Evolutionary conservation across 2,888 invertebrate genomes (phyloP), one percentile per base, ranked within the genome.

Genomic region (Tetragnatha montana): DNA sequence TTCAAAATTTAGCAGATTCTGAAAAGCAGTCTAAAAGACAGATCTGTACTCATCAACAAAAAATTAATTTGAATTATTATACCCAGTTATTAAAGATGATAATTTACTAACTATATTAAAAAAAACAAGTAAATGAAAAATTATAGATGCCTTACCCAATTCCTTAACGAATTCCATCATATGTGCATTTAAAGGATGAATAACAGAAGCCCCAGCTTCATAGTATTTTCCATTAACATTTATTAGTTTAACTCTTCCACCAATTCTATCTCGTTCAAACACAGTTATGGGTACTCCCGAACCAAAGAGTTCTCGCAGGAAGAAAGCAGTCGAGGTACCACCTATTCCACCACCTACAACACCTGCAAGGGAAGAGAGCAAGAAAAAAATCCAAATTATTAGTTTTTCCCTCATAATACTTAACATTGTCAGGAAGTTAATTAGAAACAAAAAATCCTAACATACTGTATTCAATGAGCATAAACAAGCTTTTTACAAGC

Each of bases 291-390:
- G 92, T 7, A 94, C 92, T 83, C 94, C 92, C 8, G 92, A 91
- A 8, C 92, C 93, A 91, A 94, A 93, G 21, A 94, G 92, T 92
- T 95, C 93, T 12, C 93, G 93, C 8, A 95, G 92, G 92, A 94
- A 95, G 93, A 95, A 94, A 0, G 95, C 95, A 19, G 94, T 93
- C 0, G 95, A 94, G 2, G 95, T 94, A 47, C 95, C 95, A 70
- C 95, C 95, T 78, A 95, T 94, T 8, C 96, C 96, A 76, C 94
- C 95, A 19, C 96, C 96, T 90, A 96, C 93, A 51, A 96, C 94
- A 60, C 95, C 95, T 95, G 35, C 2, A 76, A 74, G 12, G 6
- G n/a, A 50, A 49, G 19, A 50, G 6, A 76, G 49, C 50, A 8
- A 2, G 50, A 73, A 22, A 73, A 21, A 73, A 8, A 73, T 73